These are phyloP conservation scores for Prolemur simus DNA, from an alignment of 2,113 vertebrate species.

Conservation along the genomic window DNA sequence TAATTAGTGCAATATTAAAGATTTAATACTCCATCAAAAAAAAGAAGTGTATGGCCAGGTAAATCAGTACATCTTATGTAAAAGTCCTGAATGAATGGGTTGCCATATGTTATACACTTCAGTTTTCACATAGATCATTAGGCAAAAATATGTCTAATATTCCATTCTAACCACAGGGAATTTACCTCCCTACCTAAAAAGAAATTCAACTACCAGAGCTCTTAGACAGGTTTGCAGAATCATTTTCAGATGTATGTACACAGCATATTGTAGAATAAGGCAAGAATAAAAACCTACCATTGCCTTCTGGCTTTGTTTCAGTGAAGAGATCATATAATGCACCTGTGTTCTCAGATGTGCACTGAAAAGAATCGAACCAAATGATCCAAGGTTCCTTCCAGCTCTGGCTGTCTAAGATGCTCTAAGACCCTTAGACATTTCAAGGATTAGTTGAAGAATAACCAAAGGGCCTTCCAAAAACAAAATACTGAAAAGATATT, in stretches of 20 bases:
- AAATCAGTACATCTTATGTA: background rate
- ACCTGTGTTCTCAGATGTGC: background rate
- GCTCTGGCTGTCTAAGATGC: background rate
- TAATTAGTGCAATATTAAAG: constrained; percentile 12
- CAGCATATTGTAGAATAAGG: background rate
- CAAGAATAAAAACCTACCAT: background rate
- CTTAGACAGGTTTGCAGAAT: background rate
- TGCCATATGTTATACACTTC: background rate
- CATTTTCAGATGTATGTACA: background rate
- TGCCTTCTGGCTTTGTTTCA: constrained; percentile 19
- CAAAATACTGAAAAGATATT: background rate
- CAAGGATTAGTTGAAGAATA: background rate
- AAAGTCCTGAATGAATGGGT: background rate
- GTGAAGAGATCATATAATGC: background rate
- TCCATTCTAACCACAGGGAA: background rate
- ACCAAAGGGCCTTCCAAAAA: background rate
- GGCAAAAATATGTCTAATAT: background rate
- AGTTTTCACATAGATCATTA: background rate
- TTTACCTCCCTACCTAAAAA: background rate
- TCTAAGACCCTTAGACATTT: background rate
- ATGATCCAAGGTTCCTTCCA: background rate
- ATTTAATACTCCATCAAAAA: background rate
- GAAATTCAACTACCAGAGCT: background rate
- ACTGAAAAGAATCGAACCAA: background rate
- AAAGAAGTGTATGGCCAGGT: background rate